phyloP scores from a whole-genome alignment of 2,797 vertebrate species.

The Psittacula echo region DNA sequence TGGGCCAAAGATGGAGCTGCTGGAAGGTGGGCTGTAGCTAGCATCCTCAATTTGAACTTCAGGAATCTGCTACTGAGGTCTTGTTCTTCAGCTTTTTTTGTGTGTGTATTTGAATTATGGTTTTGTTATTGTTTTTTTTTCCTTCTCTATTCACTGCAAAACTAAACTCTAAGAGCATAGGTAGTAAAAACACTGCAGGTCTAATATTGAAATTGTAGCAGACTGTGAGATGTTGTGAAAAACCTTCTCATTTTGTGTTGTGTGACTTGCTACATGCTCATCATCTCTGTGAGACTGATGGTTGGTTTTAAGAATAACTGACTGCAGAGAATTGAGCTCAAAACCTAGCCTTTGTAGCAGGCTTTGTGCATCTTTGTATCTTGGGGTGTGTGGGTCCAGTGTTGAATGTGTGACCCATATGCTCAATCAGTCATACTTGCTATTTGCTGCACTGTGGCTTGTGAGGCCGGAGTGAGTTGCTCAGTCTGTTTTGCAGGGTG shows the following conservation, averaged over 20 bases:
- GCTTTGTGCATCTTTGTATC: background rate
- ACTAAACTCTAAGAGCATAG: background rate
- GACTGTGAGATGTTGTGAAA: background rate
- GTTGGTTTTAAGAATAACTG: background rate
- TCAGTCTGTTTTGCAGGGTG: background rate
- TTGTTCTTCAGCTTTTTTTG: background rate
- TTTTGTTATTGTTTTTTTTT: too few species aligned
- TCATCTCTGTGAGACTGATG: slow-evolving; percentile 40
- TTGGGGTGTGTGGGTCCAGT: background rate
- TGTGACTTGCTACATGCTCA: background rate
- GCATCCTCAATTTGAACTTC: background rate
- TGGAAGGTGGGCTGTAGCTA: background rate
- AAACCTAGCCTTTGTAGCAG: background rate
- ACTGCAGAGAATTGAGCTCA: background rate
- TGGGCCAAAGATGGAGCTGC: background rate
- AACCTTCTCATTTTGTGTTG: slow-evolving; percentile 14
- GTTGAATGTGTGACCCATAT: background rate
- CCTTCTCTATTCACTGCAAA: background rate
- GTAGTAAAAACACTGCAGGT: background rate
- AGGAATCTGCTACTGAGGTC: background rate
- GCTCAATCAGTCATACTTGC: background rate
- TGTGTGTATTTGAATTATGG: background rate
- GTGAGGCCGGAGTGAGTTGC: background rate
- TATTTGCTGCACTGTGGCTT: background rate
- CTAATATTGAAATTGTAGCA: background rate